Conservation (phyloP, 2,113 vertebrate genomes). For the Phalacrocorax brasilianus region DNA sequence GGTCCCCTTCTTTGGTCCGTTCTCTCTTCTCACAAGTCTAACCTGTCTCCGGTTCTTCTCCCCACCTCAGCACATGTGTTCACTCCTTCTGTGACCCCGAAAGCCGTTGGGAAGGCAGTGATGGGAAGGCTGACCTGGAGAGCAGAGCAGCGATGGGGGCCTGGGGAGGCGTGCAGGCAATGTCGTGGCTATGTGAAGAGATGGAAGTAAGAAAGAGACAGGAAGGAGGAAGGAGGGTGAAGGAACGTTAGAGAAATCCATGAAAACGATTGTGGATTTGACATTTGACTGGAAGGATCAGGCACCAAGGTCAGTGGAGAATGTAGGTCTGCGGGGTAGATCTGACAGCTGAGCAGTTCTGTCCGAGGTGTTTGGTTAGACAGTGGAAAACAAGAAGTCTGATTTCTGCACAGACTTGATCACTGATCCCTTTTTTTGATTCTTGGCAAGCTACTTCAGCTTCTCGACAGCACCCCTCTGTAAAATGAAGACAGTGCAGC, state of each 20-base stretch:
- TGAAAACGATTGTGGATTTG: neutral
- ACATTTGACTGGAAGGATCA: neutral
- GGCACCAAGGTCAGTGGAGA: neutral
- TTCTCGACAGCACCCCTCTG: neutral
- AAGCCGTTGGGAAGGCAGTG: neutral
- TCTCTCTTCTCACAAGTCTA: neutral
- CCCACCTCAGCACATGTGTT: neutral
- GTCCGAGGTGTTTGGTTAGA: neutral
- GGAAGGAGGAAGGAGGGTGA: neutral
- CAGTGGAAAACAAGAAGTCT: neutral
- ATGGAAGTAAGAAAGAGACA: neutral
- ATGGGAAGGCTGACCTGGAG: neutral
- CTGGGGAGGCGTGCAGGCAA: accelerated
- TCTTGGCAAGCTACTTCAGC: neutral
- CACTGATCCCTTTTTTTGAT: neutral
- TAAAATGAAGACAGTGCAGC: neutral
- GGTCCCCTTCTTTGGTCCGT: neutral
- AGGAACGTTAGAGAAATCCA: neutral
- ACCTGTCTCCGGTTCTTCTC: neutral
- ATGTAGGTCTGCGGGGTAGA: neutral
- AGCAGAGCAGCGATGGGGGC: neutral
- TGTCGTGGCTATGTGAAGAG: neutral
- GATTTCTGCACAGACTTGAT: neutral
- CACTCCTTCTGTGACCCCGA: neutral
- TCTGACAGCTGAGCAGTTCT: neutral